Conservation (phyloP, 2,888 invertebrate species). For the Melanostoma mellinum region DNA sequence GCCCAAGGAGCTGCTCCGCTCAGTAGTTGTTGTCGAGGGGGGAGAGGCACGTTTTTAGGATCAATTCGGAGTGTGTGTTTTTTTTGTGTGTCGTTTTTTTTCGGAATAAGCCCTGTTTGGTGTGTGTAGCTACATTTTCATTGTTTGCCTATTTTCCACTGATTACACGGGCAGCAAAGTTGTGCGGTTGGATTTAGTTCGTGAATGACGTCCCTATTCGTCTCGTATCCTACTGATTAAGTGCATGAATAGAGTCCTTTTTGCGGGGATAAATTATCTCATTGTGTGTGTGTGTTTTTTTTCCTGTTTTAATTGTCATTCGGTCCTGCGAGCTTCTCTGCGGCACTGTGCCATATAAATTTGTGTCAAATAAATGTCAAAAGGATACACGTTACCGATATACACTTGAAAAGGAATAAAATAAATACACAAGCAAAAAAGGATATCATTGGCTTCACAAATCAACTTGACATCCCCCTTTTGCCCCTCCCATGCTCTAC, state of each 20-base stretch:
- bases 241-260: conserved; percentile 22
- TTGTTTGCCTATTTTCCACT: not conserved
- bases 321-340: not conserved
- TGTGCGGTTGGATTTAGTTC: not conserved
- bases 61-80: conserved; percentile 34
- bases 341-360: conserved; percentile 50
- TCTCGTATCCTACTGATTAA: conserved; percentile 5
- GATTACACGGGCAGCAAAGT: conserved; percentile 3
- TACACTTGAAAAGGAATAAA: conserved; percentile 60
- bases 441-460: conserved; percentile 60
- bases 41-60: conserved; percentile 2
- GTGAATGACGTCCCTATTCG: not conserved
- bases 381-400: conserved; percentile 50
- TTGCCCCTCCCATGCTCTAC: not conserved
- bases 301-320: not conserved
- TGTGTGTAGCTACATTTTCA: not conserved
- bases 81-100: not conserved
- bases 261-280: conserved; percentile 42
- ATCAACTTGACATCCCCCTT: conserved; percentile 44
- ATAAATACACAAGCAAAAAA: conserved; percentile 29
- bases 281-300: conserved; percentile 13
- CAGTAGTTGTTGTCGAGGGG: not conserved
- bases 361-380: conserved; percentile 71
- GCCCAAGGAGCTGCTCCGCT: conserved; percentile 16
- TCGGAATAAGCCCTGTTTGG: conserved; percentile 6